Conservation (phyloP, 2,113 vertebrate species). For the Anguilla rostrata region DNA sequence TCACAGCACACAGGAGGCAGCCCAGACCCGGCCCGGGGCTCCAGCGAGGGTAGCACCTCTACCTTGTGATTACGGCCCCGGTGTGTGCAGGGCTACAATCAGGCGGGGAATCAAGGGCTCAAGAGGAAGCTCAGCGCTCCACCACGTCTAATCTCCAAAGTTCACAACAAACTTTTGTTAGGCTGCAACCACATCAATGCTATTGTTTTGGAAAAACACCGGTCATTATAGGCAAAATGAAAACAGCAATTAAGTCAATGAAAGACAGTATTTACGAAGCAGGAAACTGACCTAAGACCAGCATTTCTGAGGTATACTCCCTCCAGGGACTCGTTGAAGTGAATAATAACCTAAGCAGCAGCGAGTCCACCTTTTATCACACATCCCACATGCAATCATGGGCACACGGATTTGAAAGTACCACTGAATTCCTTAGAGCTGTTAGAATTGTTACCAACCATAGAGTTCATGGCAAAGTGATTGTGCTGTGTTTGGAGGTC, state of each 20-base stretch:
- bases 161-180: not conserved
- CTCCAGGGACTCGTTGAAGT: not conserved
- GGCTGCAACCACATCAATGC: not conserved
- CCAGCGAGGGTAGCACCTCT: not conserved
- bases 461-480: slow-evolving; percentile 98
- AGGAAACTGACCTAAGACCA: not conserved
- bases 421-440: not conserved
- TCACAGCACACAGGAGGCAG: not conserved
- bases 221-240: not conserved
- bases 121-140: not conserved
- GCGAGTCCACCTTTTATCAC: not conserved
- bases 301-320: not conserved
- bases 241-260: not conserved
- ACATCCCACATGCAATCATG: not conserved
- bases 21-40: not conserved
- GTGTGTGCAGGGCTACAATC: not conserved
- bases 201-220: not conserved
- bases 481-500: slow-evolving; percentile 97
- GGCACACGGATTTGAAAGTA: not conserved
- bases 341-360: not conserved
- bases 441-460: slow-evolving; percentile 74
- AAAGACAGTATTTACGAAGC: not conserved
- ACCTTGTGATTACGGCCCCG: not conserved
- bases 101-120: not conserved
- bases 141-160: not conserved